Evolutionary conservation across 1,140 invertebrate species (phyloP).

Genomic region (Agraylea sexmaculata): DNA sequence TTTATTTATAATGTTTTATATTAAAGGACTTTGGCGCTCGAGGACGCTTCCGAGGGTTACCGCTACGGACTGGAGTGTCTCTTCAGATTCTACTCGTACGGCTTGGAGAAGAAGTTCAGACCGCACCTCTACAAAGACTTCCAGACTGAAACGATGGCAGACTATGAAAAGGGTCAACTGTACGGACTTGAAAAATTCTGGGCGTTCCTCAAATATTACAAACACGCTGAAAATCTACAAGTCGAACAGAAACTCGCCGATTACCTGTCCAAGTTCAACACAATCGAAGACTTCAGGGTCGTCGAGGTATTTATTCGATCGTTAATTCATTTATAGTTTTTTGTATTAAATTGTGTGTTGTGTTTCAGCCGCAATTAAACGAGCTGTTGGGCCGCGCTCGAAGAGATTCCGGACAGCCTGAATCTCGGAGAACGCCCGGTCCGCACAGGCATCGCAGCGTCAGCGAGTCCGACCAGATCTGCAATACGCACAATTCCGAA

Average conservation of each 20-base stretch:
- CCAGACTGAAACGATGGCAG: slow-evolving; percentile 83
- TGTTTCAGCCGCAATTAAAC: slow-evolving; percentile 19
- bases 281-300: slow-evolving; percentile 86
- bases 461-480: slow-evolving; percentile 17
- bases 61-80: slow-evolving; percentile 90
- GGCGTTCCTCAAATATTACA: slow-evolving; percentile 95
- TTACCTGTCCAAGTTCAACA: slow-evolving; percentile 81
- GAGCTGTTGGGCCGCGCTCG: slow-evolving; percentile 16
- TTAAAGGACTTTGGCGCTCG: slow-evolving; percentile 61
- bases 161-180: slow-evolving; percentile 87
- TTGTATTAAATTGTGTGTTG: background rate
- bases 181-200: slow-evolving; percentile 99
- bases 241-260: slow-evolving; percentile 70
- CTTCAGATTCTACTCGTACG: slow-evolving; percentile 98
- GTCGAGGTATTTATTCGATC: slow-evolving; percentile 40
- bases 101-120: slow-evolving; percentile 89
- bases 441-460: slow-evolving; percentile 11
- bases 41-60: slow-evolving; percentile 85
- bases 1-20: slow-evolving; percentile 1
- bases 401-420: slow-evolving; percentile 13
- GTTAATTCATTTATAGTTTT: background rate
- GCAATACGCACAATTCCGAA: background rate
- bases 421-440: slow-evolving; percentile 13
- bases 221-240: slow-evolving; percentile 61
- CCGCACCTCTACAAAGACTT: slow-evolving; percentile 91